phyloP scores from a whole-genome alignment of 2,797 vertebrate species.

The Momotus momota region DNA sequence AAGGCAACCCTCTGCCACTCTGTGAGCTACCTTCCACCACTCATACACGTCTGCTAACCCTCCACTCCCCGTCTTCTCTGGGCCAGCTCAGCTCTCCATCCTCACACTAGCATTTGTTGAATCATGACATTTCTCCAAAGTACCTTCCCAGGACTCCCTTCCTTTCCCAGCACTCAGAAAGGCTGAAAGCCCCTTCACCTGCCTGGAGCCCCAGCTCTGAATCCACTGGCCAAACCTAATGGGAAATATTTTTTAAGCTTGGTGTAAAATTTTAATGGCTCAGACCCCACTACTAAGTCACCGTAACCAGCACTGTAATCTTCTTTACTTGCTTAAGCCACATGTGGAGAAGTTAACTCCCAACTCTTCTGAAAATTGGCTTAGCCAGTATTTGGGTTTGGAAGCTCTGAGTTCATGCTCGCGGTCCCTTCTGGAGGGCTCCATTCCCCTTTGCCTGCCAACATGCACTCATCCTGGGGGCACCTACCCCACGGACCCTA shows the following conservation, averaged over 20 bases:
- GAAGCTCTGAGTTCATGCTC: fast-evolving
- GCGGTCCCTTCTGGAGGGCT: not conserved
- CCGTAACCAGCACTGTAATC: not conserved
- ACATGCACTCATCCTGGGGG: fast-evolving
- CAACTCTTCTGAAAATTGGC: not conserved
- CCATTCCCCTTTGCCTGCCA: not conserved
- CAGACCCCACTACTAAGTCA: not conserved
- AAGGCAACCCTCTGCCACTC: not conserved
- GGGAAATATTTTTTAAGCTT: not conserved
- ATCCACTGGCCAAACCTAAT: not conserved
- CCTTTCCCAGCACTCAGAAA: not conserved
- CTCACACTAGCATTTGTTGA: not conserved
- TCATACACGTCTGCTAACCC: not conserved
- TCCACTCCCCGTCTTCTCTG: not conserved
- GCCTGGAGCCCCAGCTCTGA: not conserved
- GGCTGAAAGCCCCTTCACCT: not conserved
- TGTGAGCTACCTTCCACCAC: not conserved
- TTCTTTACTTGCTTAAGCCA: not conserved
- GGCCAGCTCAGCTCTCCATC: not conserved
- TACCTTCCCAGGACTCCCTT: not conserved
- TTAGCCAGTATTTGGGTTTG: not conserved
- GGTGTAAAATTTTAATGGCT: not conserved
- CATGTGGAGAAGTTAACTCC: not conserved
- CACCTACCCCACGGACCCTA: not conserved
- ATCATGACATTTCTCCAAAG: not conserved